Evolutionary conservation across 2,113 vertebrate genomes (phyloP), one percentile per base, ranked within the genome.

Genomic region (Phaethornis superciliosus): DNA sequence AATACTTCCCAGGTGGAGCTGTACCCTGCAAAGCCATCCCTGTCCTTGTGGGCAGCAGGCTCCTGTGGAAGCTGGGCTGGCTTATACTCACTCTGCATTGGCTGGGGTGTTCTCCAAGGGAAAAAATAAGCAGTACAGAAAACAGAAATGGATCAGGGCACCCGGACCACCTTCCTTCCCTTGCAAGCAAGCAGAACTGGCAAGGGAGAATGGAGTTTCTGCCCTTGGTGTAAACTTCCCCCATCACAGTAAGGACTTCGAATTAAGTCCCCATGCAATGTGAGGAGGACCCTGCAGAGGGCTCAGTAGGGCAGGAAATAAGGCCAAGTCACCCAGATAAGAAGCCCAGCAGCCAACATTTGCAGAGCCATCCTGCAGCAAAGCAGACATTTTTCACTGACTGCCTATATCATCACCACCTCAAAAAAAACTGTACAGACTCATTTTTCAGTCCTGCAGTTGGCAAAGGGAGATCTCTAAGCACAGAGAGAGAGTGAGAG

Each of bases 261-360:
- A 89, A 85, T 49, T 32, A 30, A 3, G 32, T 59, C 23, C 21
- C 37, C 1, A 0, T 64, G 91, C 91, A 91, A 42, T 90, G 79
- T 64, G 79, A 93, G 52, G 11, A 26, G 49, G 60, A 83, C 71
- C 88, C 88, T 95, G 94, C 85, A 97, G 91, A 88, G 95, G 93
- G 91, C 93, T 95, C 90, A 89, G 82, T 12, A 94, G 64, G 56
- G 88, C 51, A 86, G 44, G 51, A 83, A 60, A 88, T 56, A 75
- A 12, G 17, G 32, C 67, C 75, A 56, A 85, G 56, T 60, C 60
- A 51, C 30, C 81, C 75, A 4, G 33, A 14, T 56, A n/a, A 69
- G 32, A 54, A 75, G 69, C 33, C 33, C 47, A 54, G 60, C 0
- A 0, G 64, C 19, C 51, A 74, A 47, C 81, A 60, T 40, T 49